phyloP scores from a whole-genome alignment of 1,140 invertebrate species.

The Philaenus spumarius region DNA sequence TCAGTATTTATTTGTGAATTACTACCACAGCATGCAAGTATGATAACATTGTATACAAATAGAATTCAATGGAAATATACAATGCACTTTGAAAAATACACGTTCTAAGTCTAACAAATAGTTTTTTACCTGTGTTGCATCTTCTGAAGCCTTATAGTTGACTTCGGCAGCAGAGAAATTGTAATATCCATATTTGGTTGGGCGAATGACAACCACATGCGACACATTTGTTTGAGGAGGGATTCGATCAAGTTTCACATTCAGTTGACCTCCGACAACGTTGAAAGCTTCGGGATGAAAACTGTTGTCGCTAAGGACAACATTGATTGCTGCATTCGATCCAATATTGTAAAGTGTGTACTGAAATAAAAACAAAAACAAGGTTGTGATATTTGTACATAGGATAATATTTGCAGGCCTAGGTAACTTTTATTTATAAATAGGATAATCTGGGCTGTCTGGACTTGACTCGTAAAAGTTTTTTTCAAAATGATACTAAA shows the following conservation, averaged over 20 bases:
- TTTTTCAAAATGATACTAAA: too few species aligned
- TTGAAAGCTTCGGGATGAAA: slow-evolving; percentile 87
- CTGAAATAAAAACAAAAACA: slow-evolving; percentile 37
- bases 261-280: slow-evolving; percentile 75
- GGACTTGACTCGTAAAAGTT: too few species aligned
- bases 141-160: slow-evolving; percentile 77
- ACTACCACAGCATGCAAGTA: too few species aligned
- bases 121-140: slow-evolving; percentile 62
- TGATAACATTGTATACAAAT: too few species aligned
- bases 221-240: slow-evolving; percentile 88
- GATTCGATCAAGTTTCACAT: slow-evolving; percentile 79
- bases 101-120: too few species aligned
- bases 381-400: not conserved
- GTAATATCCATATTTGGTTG: slow-evolving; percentile 87
- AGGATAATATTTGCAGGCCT: not conserved
- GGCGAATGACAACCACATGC: slow-evolving; percentile 87
- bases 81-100: too few species aligned
- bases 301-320: slow-evolving; percentile 79
- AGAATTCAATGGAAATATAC: too few species aligned
- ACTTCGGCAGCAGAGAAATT: slow-evolving; percentile 96
- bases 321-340: slow-evolving; percentile 78
- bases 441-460: not conserved
- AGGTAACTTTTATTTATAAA: not conserved
- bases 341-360: slow-evolving; percentile 83
- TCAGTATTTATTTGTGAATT: too few species aligned